These are phyloP conservation scores for Keiferia lycopersicella DNA, from an alignment of 2,888 invertebrate genomes.

Conservation along the genomic window DNA sequence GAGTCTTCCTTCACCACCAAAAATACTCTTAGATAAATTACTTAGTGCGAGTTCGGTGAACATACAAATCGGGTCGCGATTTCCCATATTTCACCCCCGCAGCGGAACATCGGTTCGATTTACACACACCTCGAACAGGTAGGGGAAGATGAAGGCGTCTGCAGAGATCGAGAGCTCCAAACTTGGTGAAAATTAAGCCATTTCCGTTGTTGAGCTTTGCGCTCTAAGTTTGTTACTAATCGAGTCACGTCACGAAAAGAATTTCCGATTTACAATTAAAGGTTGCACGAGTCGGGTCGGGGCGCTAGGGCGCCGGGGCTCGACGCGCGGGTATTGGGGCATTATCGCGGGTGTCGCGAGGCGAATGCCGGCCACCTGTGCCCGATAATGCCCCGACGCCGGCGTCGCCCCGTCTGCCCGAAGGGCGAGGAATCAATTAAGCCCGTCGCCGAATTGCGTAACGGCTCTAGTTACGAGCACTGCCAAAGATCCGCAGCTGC, in stretches of 20 bases:
- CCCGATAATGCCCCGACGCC: slow-evolving; percentile 65
- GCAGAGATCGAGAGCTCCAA: slow-evolving; percentile 52
- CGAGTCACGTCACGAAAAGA: slow-evolving; percentile 70
- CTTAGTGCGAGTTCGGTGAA: slow-evolving; percentile 65
- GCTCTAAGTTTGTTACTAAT: slow-evolving; percentile 68
- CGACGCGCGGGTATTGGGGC: slow-evolving; percentile 54
- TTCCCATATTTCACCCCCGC: slow-evolving; percentile 72
- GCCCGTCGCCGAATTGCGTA: slow-evolving; percentile 77
- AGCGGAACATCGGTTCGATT: slow-evolving; percentile 63
- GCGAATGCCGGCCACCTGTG: slow-evolving; percentile 76
- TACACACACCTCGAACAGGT: slow-evolving; percentile 64
- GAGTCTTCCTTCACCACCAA: slow-evolving; percentile 60
- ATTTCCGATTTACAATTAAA: slow-evolving; percentile 75
- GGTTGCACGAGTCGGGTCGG: slow-evolving; percentile 62
- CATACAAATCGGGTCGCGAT: slow-evolving; percentile 73
- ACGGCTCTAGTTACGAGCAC: slow-evolving; percentile 77
- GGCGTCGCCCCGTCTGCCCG: slow-evolving; percentile 68
- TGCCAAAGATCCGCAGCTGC: slow-evolving; percentile 73
- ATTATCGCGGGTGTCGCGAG: slow-evolving; percentile 66
- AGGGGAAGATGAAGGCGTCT: slow-evolving; percentile 43
- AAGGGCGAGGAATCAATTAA: slow-evolving; percentile 80
- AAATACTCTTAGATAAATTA: slow-evolving; percentile 77
- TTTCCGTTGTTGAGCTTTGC: slow-evolving; percentile 61
- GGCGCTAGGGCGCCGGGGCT: slow-evolving; percentile 58
- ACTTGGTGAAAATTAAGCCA: slow-evolving; percentile 68